Evolutionary conservation across 2,797 vertebrate genomes (phyloP).

Genomic region (Thripadectes ignobilis): DNA sequence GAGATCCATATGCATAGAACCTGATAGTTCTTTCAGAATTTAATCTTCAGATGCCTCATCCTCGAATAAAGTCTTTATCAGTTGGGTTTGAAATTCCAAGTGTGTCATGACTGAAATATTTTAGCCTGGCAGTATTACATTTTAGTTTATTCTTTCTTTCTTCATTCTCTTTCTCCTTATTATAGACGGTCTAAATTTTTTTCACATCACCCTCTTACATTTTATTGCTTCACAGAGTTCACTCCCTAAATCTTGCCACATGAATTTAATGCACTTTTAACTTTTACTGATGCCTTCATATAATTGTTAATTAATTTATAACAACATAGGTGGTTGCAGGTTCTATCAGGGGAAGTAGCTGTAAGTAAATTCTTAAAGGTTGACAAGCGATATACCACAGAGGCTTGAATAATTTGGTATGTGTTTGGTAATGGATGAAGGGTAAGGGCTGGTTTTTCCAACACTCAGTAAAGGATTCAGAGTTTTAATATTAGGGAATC

Average conservation of each 20-base stretch:
- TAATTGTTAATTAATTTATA: background rate
- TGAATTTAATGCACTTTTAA: background rate
- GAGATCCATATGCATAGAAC: background rate
- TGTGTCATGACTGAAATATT: background rate
- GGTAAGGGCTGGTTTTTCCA: background rate
- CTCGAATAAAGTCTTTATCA: background rate
- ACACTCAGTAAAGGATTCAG: background rate
- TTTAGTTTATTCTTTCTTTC: background rate
- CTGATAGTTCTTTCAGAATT: background rate
- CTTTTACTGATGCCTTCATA: background rate
- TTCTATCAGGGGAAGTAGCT: background rate
- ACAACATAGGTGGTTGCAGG: background rate
- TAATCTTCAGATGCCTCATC: background rate
- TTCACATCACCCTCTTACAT: background rate
- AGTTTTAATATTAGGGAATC: background rate
- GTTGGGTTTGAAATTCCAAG: background rate
- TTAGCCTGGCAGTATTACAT: background rate
- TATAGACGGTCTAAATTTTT: background rate
- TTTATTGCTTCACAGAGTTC: background rate
- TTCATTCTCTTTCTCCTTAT: background rate
- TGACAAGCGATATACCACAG: background rate
- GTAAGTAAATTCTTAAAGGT: background rate
- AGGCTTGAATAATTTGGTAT: background rate
- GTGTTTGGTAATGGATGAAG: conserved; percentile 1
- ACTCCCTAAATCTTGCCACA: background rate